Conservation (phyloP, 2,113 vertebrate species). For the Puntigrus tetrazona region DNA sequence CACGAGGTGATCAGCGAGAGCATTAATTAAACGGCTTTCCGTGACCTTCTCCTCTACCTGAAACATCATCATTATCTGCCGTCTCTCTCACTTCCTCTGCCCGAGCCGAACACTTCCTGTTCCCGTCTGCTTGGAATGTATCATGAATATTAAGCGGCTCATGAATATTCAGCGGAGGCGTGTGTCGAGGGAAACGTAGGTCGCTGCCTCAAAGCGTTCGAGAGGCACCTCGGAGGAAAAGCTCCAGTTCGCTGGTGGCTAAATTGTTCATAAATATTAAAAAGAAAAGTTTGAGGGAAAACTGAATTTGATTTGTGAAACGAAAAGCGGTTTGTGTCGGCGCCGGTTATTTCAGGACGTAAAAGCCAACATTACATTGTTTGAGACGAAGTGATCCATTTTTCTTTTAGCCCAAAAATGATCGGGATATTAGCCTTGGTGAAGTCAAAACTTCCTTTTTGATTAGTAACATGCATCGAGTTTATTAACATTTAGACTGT, state of each 20-base stretch:
- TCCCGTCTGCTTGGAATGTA: conserved; percentile 13
- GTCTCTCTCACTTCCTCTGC: not conserved
- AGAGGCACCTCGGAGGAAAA: not conserved
- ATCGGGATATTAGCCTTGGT: no score
- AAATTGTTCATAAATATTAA: not conserved
- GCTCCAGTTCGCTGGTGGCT: not conserved
- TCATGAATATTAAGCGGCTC: conserved; percentile 43
- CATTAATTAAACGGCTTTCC: not conserved
- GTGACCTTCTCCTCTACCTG: conserved; percentile 3
- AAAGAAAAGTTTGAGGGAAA: conserved; percentile 1
- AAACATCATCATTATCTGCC: conserved; percentile 3
- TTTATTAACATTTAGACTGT: no score
- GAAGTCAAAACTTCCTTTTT: no score
- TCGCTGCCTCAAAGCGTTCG: not conserved
- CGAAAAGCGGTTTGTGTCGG: not conserved
- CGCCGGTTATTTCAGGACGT: not conserved
- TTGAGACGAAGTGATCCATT: no score
- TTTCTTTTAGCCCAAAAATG: no score
- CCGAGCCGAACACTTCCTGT: not conserved
- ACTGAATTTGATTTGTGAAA: not conserved
- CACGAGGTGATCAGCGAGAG: conserved; percentile 6
- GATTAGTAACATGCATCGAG: no score
- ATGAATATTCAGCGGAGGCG: conserved; percentile 23
- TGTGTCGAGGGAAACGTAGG: conserved; percentile 9
- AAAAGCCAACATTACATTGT: no score